Conservation (phyloP, 2,888 invertebrate species). For the Oscheius onirici region DNA sequence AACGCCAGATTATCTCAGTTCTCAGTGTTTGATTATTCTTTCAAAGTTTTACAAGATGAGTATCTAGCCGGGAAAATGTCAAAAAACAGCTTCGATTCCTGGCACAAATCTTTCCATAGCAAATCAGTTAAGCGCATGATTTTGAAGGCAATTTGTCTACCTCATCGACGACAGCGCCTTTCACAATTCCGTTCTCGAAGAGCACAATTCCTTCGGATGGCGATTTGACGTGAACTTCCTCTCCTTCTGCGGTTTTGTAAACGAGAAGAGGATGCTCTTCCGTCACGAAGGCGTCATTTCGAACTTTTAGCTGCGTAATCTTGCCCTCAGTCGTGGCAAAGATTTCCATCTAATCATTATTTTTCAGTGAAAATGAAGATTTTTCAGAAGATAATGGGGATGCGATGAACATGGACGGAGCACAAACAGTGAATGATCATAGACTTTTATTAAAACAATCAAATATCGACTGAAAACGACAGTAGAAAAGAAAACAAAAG, state of each 20-base stretch:
- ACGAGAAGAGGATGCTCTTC: slow-evolving; percentile 37
- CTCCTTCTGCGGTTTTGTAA: slow-evolving; percentile 40
- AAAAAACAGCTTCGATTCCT: too few species aligned
- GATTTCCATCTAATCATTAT: neutral
- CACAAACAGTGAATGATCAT: neutral
- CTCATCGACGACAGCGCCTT: slow-evolving; percentile 28
- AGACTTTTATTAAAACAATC: neutral
- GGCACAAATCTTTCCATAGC: too few species aligned
- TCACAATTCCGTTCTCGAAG: slow-evolving; percentile 32
- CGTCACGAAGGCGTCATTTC: slow-evolving; percentile 2
- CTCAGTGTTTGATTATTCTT: too few species aligned
- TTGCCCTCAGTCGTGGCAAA: slow-evolving; percentile 8
- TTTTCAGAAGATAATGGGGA: too few species aligned
- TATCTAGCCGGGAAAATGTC: too few species aligned
- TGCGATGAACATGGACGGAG: neutral
- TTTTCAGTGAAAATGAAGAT: too few species aligned
- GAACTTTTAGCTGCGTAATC: slow-evolving; percentile 6
- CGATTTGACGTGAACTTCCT: slow-evolving; percentile 37
- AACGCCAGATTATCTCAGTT: too few species aligned
- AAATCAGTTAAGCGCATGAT: too few species aligned
- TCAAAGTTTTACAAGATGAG: too few species aligned
- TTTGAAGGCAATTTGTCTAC: too few species aligned
- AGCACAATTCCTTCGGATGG: slow-evolving; percentile 43
- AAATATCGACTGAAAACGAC: neutral
- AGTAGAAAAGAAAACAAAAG: slow-evolving; percentile 1